Conservation (phyloP, 2,113 vertebrate genomes). For the Salvelinus fontinalis region DNA sequence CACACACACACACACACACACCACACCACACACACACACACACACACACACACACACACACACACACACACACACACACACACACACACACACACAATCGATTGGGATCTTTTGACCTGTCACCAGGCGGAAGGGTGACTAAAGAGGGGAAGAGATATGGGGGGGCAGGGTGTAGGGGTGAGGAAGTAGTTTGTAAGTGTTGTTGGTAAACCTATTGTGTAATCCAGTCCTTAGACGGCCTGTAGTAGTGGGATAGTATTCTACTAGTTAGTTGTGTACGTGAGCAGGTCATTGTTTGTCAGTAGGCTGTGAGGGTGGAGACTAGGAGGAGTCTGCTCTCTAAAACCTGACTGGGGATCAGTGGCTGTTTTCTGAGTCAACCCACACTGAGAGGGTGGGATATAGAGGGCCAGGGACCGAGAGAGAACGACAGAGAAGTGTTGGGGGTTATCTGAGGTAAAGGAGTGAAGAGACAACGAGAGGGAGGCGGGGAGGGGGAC, state of each 20-base stretch:
- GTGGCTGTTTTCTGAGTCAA: no score
- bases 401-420: neutral
- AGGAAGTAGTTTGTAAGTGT: neutral
- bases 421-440: neutral
- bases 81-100: constrained; percentile 19
- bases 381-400: neutral
- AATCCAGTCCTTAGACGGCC: no score
- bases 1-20: no score
- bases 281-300: no score
- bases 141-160: neutral
- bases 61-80: neutral
- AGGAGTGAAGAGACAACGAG: neutral
- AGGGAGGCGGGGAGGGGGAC: neutral
- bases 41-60: constrained; percentile 10
- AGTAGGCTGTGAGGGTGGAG: no score
- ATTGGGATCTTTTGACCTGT: constrained; percentile 47
- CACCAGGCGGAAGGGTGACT: constrained; percentile 24
- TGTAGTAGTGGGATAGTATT: no score
- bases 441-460: neutral
- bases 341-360: no score
- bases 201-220: no score
- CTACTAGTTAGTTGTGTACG: no score
- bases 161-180: neutral
- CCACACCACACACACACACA: constrained; percentile 10
- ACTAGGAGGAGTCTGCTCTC: no score